These are phyloP conservation scores for Ancistrus triradiatus DNA, from an alignment of 2,113 vertebrate genomes.

Conservation along the genomic window DNA sequence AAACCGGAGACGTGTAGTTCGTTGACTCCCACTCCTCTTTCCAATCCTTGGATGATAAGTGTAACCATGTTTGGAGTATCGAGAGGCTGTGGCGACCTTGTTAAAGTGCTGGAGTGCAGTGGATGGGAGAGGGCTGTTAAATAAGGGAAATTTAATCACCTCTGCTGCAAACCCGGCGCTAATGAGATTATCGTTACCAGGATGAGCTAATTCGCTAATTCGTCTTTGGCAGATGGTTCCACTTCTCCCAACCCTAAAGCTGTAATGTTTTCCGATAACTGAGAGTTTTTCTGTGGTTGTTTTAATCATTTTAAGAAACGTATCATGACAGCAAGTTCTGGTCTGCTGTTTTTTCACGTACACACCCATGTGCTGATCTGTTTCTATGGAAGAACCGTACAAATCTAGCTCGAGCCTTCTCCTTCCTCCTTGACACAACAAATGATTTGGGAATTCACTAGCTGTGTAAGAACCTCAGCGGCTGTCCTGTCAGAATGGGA, in stretches of 20 bases:
- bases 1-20: no score
- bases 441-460: no score
- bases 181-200: constrained; percentile 18
- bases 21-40: no score
- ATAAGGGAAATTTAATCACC: constrained; percentile 25
- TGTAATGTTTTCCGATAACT: background rate
- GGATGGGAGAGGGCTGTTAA: background rate
- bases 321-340: constrained; percentile 61
- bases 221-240: background rate
- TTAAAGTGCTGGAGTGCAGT: constrained; percentile 11
- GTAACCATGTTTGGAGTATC: background rate
- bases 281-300: constrained; percentile 58
- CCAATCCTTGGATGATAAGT: background rate
- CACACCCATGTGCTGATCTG: no score
- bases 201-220: background rate
- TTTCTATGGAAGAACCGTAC: constrained; percentile 65
- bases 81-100: constrained; percentile 4
- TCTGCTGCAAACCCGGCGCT: constrained; percentile 5
- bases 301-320: constrained; percentile 32
- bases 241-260: background rate
- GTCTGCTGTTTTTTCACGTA: constrained; percentile 61
- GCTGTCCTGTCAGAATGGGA: no score
- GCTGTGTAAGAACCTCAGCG: no score
- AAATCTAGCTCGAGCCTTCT: constrained; percentile 53
- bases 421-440: constrained; percentile 13